Conservation (phyloP, 2,888 invertebrate genomes). For the Coecobrya sp. region DNA sequence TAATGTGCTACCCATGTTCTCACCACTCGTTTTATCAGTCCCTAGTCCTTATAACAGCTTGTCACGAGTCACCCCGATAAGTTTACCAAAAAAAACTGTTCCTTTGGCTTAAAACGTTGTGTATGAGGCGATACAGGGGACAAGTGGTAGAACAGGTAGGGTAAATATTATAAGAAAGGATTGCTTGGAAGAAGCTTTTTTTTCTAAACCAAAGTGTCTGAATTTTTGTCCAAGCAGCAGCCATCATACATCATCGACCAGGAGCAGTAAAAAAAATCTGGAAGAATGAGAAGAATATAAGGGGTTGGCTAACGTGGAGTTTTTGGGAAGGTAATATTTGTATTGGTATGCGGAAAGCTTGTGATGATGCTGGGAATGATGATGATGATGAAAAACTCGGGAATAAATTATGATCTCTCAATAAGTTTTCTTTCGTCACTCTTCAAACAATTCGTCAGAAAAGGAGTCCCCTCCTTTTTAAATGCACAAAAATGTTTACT, state of each 20-base stretch:
- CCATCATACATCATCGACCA: neutral
- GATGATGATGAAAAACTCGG: slow-evolving; percentile 31
- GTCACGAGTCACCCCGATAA: neutral
- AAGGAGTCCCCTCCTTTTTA: slow-evolving; percentile 48
- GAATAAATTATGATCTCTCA: slow-evolving; percentile 74
- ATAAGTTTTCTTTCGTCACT: slow-evolving; percentile 76
- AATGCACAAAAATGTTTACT: slow-evolving; percentile 54
- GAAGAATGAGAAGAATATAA: neutral
- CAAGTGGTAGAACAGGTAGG: neutral
- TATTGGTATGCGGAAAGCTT: neutral
- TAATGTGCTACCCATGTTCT: neutral
- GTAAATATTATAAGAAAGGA: neutral
- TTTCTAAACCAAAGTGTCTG: neutral
- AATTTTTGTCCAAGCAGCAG: neutral
- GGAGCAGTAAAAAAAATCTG: neutral
- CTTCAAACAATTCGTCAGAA: slow-evolving; percentile 66
- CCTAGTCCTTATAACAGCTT: neutral
- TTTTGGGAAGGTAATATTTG: neutral
- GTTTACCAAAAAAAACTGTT: neutral
- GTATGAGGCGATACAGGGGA: no score
- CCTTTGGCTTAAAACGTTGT: neutral
- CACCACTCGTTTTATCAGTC: neutral
- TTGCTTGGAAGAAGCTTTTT: neutral
- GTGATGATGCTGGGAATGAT: neutral
- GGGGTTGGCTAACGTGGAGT: neutral